These are phyloP conservation scores for Solenodon paradoxus DNA, from an alignment of 2,113 vertebrate species.

Conservation along the genomic window DNA sequence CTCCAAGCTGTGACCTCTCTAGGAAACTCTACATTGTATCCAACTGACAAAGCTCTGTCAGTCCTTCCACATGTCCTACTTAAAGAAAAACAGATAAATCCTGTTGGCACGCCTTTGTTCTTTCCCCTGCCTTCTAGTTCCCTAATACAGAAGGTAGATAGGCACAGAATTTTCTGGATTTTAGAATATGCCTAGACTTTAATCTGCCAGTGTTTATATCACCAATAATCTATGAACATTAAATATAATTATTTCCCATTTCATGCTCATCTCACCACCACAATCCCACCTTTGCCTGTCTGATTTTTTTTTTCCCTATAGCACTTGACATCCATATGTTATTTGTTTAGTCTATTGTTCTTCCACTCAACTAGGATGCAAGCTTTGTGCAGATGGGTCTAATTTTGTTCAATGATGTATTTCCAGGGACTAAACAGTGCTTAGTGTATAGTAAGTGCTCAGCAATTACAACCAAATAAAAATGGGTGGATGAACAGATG, in stretches of 20 bases:
- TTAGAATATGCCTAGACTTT: neutral
- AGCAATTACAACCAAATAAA: neutral
- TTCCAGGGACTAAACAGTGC: neutral
- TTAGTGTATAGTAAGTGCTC: neutral
- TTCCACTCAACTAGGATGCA: neutral
- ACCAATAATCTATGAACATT: neutral
- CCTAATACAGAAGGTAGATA: neutral
- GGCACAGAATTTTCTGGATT: neutral
- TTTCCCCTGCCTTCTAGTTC: neutral
- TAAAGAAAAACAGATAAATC: neutral
- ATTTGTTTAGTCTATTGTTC: neutral
- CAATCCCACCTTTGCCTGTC: neutral
- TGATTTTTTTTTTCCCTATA: neutral
- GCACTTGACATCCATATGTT: neutral
- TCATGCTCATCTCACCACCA: neutral
- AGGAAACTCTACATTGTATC: neutral
- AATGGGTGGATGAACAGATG: neutral
- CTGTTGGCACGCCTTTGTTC: neutral
- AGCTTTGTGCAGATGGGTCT: neutral
- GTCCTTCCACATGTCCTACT: neutral
- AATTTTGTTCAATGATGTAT: neutral
- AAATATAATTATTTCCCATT: neutral
- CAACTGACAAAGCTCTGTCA: neutral
- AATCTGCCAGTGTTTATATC: neutral
- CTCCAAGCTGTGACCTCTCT: neutral